Conservation (phyloP, 2,113 vertebrate species). For the Cavia porcellus region DNA sequence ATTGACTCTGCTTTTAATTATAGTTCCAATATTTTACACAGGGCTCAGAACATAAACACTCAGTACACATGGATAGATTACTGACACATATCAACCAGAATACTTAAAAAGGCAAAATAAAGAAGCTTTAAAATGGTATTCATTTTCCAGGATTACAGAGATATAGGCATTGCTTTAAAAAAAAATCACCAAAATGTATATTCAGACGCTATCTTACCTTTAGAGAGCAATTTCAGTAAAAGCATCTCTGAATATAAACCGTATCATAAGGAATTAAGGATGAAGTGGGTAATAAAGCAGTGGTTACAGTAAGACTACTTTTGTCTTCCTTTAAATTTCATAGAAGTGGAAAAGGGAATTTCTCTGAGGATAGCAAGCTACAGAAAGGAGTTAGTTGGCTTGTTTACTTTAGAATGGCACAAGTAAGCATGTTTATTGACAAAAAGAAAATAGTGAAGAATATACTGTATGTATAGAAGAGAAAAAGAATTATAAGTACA, state of each 20-base stretch:
- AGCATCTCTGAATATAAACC: slow-evolving; percentile 38
- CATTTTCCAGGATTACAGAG: slow-evolving; percentile 3
- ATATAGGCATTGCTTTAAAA: background rate
- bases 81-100: background rate
- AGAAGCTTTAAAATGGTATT: slow-evolving; percentile 25
- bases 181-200: slow-evolving; percentile 13
- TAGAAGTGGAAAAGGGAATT: background rate
- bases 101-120: background rate
- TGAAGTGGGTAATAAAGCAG: slow-evolving; percentile 35
- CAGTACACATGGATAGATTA: background rate
- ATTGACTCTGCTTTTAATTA: background rate
- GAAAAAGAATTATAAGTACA: background rate
- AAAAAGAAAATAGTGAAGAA: background rate
- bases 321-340: background rate
- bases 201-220: slow-evolving; percentile 44
- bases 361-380: background rate
- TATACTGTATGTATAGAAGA: background rate
- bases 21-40: background rate
- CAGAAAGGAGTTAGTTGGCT: background rate
- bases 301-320: slow-evolving; percentile 8
- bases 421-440: background rate
- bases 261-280: slow-evolving; percentile 32
- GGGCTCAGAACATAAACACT: background rate
- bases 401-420: slow-evolving; percentile 28
- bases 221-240: slow-evolving; percentile 48